Percentiles rank a stretch among this genome's conserved stretches.
Conservation (phyloP, 2,888 invertebrate species). For the Sinohyriopsis cumingii region DNA sequence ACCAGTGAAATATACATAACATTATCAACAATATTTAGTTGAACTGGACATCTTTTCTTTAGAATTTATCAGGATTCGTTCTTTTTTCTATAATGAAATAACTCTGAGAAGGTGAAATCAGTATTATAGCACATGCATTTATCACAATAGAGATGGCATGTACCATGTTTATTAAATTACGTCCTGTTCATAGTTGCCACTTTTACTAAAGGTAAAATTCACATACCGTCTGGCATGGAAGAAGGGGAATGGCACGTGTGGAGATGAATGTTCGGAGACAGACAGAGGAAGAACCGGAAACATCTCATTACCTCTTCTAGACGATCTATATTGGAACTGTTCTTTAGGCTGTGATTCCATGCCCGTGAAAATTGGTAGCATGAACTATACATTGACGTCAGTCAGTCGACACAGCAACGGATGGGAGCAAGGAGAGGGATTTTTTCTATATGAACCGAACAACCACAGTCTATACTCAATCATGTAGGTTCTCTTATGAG, state of each 20-base stretch:
- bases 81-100: too few relatives aligned
- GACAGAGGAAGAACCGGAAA: conserved; percentile 4
- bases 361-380: conserved; percentile 10
- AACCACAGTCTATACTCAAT: conserved; percentile 2
- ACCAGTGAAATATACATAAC: too few relatives aligned
- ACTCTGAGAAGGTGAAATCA: too few relatives aligned
- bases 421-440: conserved; percentile 33
- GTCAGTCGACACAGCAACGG: conserved; percentile 16
- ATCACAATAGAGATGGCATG: too few relatives aligned
- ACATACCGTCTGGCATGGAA: conserved; percentile 35
- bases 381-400: conserved; percentile 24
- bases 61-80: too few relatives aligned
- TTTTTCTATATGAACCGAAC: conserved; percentile 5
- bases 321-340: too few relatives aligned
- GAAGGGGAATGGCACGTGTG: conserved; percentile 37
- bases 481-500: conserved; percentile 8
- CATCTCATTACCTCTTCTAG: too few relatives aligned
- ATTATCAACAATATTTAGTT: too few relatives aligned
- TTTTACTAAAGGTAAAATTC: conserved; percentile 16
- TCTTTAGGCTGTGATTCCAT: background rate
- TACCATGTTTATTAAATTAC: too few relatives aligned
- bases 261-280: conserved; percentile 12
- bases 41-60: too few relatives aligned
- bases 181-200: too few relatives aligned
- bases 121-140: too few relatives aligned